phyloP scores from a whole-genome alignment of 2,113 vertebrate species.

The Sinocyclocheilus rhinocerous region DNA sequence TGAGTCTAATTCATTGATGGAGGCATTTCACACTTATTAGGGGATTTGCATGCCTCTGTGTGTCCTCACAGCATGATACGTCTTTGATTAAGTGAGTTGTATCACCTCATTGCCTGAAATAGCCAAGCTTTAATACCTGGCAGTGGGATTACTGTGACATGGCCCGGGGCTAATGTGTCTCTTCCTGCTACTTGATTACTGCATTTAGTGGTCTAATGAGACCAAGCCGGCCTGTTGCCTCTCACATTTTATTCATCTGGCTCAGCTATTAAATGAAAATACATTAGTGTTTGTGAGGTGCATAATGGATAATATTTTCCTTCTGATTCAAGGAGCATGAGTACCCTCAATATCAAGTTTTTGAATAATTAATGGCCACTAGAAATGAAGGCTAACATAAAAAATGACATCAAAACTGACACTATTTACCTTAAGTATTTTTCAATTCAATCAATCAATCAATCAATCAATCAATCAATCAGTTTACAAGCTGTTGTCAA shows the following conservation, averaged over 20 bases:
- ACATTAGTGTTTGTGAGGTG: neutral
- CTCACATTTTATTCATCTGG: conserved; percentile 62
- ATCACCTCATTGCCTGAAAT: conserved; percentile 67
- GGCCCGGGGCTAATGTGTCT: conserved; percentile 67
- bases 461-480: too few species aligned
- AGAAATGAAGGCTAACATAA: neutral
- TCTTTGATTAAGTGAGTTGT: conserved; percentile 75
- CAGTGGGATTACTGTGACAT: conserved; percentile 67
- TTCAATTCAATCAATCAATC: too few species aligned
- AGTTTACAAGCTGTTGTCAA: too few species aligned
- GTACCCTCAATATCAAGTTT: too few species aligned
- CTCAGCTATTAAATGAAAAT: conserved; percentile 49
- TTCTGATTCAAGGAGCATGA: neutral
- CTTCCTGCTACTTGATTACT: conserved; percentile 68
- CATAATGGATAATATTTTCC: neutral
- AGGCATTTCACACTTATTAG: conserved; percentile 44
- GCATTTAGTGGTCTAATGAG: conserved; percentile 60
- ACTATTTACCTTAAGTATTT: too few species aligned
- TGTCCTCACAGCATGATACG: conserved; percentile 66
- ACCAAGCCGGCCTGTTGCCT: conserved; percentile 45
- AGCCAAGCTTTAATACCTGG: conserved; percentile 72
- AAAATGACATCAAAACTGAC: too few species aligned
- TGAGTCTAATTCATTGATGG: conserved; percentile 40
- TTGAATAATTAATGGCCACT: neutral
- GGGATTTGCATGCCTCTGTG: conserved; percentile 56